phyloP scores from a whole-genome alignment of 1,140 invertebrate species.

The Theocolax elegans region DNA sequence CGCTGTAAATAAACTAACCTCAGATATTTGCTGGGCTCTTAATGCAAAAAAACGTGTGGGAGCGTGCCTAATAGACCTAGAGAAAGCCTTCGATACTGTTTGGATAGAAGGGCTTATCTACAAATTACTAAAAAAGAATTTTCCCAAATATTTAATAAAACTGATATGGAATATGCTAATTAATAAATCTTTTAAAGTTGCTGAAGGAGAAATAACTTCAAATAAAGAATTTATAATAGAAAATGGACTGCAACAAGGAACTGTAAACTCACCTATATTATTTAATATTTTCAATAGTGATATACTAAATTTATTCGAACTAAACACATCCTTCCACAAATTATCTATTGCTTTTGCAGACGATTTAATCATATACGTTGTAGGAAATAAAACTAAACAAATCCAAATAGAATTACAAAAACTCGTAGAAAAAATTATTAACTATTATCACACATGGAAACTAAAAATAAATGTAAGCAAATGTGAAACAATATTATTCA shows the following conservation, averaged over 20 bases:
- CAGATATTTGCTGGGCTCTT: slow-evolving; percentile 8
- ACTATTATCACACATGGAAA: neutral
- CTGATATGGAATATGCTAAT: no score
- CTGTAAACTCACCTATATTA: slow-evolving; percentile 7
- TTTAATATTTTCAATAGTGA: slow-evolving; percentile 2
- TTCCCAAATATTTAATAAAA: no score
- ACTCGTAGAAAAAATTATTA: neutral
- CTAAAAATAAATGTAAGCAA: neutral
- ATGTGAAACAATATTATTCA: slow-evolving; percentile 9
- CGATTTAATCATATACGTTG: neutral
- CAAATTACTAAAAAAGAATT: neutral
- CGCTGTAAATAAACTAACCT: slow-evolving; percentile 37
- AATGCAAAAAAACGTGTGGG: neutral
- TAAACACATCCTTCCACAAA: neutral
- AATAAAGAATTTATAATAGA: no score
- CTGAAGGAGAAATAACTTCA: no score
- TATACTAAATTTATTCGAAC: neutral
- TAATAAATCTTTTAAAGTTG: no score
- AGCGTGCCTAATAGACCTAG: neutral
- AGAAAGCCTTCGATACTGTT: neutral
- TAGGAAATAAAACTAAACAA: neutral
- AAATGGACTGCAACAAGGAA: slow-evolving; percentile 27
- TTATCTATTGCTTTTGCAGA: slow-evolving; percentile 3
- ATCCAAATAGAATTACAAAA: neutral
- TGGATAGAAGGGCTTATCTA: neutral